Conservation (phyloP, 2,797 vertebrate species). For the Ceryle rudis region DNA sequence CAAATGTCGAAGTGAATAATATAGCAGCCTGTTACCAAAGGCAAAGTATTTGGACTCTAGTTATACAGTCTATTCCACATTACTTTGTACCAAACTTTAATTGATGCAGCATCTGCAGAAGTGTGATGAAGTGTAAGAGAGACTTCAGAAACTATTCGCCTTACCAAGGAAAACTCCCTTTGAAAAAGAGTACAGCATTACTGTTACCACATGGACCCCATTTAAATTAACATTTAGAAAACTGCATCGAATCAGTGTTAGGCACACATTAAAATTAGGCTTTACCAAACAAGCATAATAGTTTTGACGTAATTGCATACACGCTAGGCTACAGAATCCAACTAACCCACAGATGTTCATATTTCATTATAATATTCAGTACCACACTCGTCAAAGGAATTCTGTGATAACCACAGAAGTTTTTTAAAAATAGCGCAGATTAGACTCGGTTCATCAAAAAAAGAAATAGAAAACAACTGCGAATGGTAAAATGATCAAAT, state of each 20-base stretch:
- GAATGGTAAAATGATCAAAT: slow-evolving; percentile 26
- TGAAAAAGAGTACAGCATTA: neutral
- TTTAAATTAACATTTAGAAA: slow-evolving; percentile 8
- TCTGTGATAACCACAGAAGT: neutral
- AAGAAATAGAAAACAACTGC: slow-evolving; percentile 1
- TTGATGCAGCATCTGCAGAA: neutral
- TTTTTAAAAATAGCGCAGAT: neutral
- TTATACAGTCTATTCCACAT: neutral
- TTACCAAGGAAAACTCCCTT: neutral
- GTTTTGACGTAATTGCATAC: neutral
- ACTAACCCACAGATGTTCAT: neutral
- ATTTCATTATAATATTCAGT: neutral
- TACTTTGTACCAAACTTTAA: neutral
- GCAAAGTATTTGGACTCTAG: neutral
- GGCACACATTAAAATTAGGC: neutral
- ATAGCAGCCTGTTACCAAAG: neutral
- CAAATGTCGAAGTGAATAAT: neutral
- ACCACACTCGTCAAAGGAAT: neutral
- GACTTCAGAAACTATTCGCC: neutral
- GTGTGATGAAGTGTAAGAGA: neutral
- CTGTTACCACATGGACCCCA: neutral
- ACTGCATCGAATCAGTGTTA: neutral
- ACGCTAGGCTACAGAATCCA: neutral
- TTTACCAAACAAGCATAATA: neutral
- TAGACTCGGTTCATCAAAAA: neutral